A percentile compares a stretch with the other conserved stretches of the same genome.
Conservation (phyloP, 2,888 invertebrate genomes). For the Ectobius pallidus region DNA sequence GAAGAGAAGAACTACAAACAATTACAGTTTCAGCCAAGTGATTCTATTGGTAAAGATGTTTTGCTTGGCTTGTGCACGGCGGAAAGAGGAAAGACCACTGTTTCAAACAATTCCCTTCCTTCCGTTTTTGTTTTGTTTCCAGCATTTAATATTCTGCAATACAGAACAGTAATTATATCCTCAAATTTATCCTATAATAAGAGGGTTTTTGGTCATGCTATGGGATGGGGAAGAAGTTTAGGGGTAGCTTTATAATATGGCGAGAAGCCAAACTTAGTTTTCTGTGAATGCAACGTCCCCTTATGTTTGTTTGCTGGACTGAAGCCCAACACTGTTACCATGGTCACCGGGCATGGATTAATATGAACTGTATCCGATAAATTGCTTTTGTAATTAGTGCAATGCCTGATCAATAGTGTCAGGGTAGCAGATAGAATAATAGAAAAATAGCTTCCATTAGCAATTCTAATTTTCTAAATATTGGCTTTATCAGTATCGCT, state of each 20-base stretch:
- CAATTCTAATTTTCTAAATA: too few relatives aligned
- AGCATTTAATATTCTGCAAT: not conserved
- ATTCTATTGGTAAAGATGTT: too few relatives aligned
- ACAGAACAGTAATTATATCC: not conserved
- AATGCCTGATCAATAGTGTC: too few relatives aligned
- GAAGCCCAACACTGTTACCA: too few relatives aligned
- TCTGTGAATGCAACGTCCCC: not conserved
- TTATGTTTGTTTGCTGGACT: not conserved
- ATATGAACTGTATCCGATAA: not conserved
- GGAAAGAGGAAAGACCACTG: too few relatives aligned
- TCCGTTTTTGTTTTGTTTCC: not conserved
- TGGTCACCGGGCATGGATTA: not conserved
- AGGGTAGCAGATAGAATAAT: too few relatives aligned
- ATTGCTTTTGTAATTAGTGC: not conserved
- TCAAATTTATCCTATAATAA: not conserved
- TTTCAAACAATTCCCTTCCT: too few relatives aligned
- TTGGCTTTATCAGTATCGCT: too few relatives aligned
- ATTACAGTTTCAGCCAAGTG: too few relatives aligned
- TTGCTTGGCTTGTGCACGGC: too few relatives aligned
- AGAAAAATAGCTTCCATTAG: too few relatives aligned
- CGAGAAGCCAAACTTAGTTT: not conserved
- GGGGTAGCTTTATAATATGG: not conserved
- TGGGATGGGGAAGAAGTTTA: not conserved
- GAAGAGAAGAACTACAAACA: too few relatives aligned
- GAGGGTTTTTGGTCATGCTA: not conserved